These are phyloP conservation scores for Alfaro cultratus DNA, from an alignment of 2,797 vertebrate genomes.

Conservation along the genomic window DNA sequence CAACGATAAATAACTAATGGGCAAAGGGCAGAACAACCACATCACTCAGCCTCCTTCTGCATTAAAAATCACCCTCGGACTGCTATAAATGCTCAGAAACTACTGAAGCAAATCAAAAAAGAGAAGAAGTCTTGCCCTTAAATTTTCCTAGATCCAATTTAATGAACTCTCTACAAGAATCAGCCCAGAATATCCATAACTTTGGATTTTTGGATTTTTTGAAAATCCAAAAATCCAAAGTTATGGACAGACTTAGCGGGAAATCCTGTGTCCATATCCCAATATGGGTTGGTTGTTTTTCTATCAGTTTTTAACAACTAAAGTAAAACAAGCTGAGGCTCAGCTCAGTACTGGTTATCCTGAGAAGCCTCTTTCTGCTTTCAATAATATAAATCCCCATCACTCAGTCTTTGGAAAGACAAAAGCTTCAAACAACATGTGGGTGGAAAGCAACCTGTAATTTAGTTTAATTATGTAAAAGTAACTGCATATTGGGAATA, in stretches of 20 bases:
- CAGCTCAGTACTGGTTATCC: background rate
- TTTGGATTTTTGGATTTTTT: too few species aligned
- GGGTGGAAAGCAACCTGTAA: background rate
- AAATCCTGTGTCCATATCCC: background rate
- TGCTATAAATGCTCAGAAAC: background rate
- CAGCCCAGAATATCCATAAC: too few species aligned
- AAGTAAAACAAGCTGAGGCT: background rate
- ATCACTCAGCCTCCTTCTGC: background rate
- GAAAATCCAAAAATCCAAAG: background rate
- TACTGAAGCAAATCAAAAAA: background rate
- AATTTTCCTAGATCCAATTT: background rate
- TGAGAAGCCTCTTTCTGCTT: background rate
- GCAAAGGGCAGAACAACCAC: slow-evolving; percentile 1
- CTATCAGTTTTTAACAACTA: background rate
- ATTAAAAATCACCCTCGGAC: background rate
- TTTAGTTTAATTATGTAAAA: slow-evolving; percentile 11
- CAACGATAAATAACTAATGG: background rate
- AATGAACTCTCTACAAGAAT: background rate
- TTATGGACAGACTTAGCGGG: background rate
- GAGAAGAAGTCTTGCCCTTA: background rate
- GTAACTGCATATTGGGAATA: slow-evolving; percentile 1
- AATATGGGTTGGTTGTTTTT: background rate
- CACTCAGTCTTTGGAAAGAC: background rate
- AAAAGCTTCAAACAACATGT: background rate
- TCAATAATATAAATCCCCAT: background rate